Conservation (phyloP, 2,113 vertebrate species). For the Anhinga rufa region DNA sequence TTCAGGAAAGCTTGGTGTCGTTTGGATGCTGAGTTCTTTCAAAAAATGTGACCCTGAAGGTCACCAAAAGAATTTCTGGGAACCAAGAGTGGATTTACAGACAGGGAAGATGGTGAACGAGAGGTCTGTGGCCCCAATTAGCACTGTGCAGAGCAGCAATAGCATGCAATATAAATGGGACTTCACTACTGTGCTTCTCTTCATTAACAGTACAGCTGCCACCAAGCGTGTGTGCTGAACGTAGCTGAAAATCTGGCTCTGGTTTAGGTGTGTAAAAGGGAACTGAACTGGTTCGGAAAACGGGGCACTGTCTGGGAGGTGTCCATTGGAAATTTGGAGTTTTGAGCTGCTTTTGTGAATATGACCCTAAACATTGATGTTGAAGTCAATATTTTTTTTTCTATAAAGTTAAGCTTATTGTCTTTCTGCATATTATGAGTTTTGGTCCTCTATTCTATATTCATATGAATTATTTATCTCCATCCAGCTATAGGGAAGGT, state of each 20-base stretch:
- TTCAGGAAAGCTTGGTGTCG: constrained; percentile 26
- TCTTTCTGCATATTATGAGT: neutral
- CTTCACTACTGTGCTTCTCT: neutral
- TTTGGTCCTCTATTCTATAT: neutral
- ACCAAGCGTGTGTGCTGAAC: neutral
- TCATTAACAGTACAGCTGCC: constrained; percentile 43
- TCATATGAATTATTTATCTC: neutral
- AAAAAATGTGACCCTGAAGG: constrained; percentile 42
- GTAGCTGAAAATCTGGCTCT: neutral
- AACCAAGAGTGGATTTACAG: constrained; percentile 50
- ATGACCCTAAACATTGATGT: neutral
- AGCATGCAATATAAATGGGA: neutral
- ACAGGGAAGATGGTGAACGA: constrained; percentile 35
- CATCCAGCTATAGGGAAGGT: neutral
- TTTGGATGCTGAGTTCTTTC: constrained; percentile 11
- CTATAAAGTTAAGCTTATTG: neutral
- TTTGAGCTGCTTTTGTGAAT: neutral
- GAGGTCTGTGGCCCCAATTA: constrained; percentile 57
- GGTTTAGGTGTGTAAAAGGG: neutral
- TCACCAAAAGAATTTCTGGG: constrained; percentile 49
- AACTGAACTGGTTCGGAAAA: neutral
- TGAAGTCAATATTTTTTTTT: neutral
- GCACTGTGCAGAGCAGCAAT: constrained; percentile 6
- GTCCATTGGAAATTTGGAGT: neutral
- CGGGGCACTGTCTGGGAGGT: neutral